Evolutionary conservation across 2,113 vertebrate genomes (phyloP), one percentile per base, ranked within the genome.

Genomic region (Pica pica): DNA sequence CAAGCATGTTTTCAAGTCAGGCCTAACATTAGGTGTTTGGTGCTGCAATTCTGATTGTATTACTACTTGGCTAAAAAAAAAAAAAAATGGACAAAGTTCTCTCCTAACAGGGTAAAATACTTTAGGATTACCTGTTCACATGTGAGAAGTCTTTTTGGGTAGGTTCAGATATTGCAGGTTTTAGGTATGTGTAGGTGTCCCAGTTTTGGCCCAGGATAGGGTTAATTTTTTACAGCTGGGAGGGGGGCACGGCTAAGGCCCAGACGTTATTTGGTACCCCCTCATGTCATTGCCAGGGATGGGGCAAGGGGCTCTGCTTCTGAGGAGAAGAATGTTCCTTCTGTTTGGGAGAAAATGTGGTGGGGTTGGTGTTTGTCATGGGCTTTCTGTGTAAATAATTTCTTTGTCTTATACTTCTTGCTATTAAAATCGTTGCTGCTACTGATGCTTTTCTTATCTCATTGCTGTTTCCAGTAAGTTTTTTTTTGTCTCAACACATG

Each of bases 281-380:
- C 17, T 57, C 13, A 3, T 21, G 14, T 19, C 33, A 16, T 10
- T 60, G 27, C 27, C 9, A n/a, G 33, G 50, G 31, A 6, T 6
- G 3, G 31, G 26, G 8, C 1, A 35, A 11, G 6, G 27, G 2
- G 16, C n/a, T 39, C 33, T 28, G 14, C 22, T 11, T 13, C 73
- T 31, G 64, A 37, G 41, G 24, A 35, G 35, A 5, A 35, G 35
- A 5, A 5, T 1, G 0, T 9, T 64, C 20, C 67, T 37, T 49
- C 26, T 6, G 1, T 4, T 33, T 30, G 10, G 30, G 7, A 21
- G n/a, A 22, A 56, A 21, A 16, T 2, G 4, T 21, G 6, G 6
- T 33, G 42, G 31, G 35, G 26, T 31, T 7, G 4, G 11, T 7
- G 9, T 23, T 44, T 44, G 7, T 13, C 0, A 0, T 7, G 10